Base-by-base conservation (phyloP, 1,140 invertebrate species). In the Saccostrea glomerata region DNA sequence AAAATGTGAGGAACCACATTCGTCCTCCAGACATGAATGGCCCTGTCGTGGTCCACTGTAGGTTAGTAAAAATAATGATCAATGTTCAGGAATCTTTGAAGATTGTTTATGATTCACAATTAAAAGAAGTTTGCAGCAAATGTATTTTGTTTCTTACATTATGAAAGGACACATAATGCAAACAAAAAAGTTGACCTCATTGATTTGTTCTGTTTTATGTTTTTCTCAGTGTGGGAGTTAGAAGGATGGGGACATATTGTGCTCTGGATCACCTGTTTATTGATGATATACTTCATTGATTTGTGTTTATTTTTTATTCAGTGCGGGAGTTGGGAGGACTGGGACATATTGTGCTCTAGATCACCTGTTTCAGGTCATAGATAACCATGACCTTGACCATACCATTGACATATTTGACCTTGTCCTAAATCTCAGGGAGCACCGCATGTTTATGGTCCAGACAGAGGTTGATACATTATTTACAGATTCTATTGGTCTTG, bases 341-440 rank as follows among this genome's bases (percentile, higher is more conserved):
- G 98, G 98, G 70, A 99, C 98, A 12, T 99, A 99, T 95, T 99
- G 98, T 94, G 96, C 99, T 47, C 98, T 99, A 0, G 98, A 99
- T 95, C 96, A 98, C 88, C 97, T 99, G 91, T 95, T 99, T 84
- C 98, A 95, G 86, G 94, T 95, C 70, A 94, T 96, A 56, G 66
- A 88, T 89, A 93, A 94, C n/a, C 90, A 92, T 88, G 87, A 90
- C 36, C 93, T 93, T 13, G 93, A 94, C 94, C 96, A 97, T 92
- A 96, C 97, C 15, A 96, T 98, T 11, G 99, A 99, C 95, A 98
- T 99, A 89, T 99, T 99, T 95, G 98, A 98, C 89, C 98, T 99
- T 92, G 98, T 99, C 36, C 97, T 97, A 95, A 97, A 97, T 89
- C 99, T 99, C 98, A 96, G 99, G 82, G 97, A 98, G 94, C 98